Percentiles rank a stretch among this genome's conserved stretches.
These are phyloP conservation scores for Anarsia innoxiella DNA, from an alignment of 2,888 invertebrate genomes.

Conservation along the genomic window DNA sequence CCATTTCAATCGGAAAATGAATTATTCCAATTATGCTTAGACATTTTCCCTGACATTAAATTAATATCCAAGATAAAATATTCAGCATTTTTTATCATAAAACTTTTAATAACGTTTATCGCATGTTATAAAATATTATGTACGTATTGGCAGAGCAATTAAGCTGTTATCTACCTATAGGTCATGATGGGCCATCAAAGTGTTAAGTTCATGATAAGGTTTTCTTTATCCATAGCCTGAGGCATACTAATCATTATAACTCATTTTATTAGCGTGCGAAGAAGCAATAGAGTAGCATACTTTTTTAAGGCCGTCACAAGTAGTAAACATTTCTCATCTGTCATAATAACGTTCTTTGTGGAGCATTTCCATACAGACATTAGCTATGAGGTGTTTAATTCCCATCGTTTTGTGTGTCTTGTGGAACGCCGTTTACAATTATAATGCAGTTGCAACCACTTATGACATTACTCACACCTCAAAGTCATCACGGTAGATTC, in stretches of 20 bases:
- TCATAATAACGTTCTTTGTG: slow-evolving; percentile 18
- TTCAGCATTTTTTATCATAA: too few relatives aligned
- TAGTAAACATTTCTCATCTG: slow-evolving; percentile 30
- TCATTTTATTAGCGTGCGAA: slow-evolving; percentile 10
- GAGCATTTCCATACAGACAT: slow-evolving; percentile 39
- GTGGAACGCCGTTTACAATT: slow-evolving; percentile 47
- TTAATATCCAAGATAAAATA: too few relatives aligned
- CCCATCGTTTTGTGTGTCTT: slow-evolving; percentile 39
- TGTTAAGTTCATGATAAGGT: too few relatives aligned
- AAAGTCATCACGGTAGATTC: slow-evolving; percentile 43
- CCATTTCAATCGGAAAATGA: slow-evolving; percentile 25
- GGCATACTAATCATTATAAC: slow-evolving; percentile 3
- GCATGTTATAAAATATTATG: too few relatives aligned
- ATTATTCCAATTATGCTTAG: too few relatives aligned
- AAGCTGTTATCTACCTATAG: too few relatives aligned
- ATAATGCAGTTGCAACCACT: slow-evolving; percentile 50
- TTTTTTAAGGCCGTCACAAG: slow-evolving; percentile 12
- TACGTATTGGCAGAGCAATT: too few relatives aligned
- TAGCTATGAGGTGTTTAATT: slow-evolving; percentile 37
- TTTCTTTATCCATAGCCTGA: too few relatives aligned
- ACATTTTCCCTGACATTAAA: too few relatives aligned
- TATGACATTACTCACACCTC: slow-evolving; percentile 63
- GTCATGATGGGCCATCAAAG: too few relatives aligned
- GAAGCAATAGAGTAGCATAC: slow-evolving; percentile 7
- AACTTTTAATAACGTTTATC: too few relatives aligned